phyloP scores from a whole-genome alignment of 1,140 invertebrate species.

The Drosophila malerkotliana region DNA sequence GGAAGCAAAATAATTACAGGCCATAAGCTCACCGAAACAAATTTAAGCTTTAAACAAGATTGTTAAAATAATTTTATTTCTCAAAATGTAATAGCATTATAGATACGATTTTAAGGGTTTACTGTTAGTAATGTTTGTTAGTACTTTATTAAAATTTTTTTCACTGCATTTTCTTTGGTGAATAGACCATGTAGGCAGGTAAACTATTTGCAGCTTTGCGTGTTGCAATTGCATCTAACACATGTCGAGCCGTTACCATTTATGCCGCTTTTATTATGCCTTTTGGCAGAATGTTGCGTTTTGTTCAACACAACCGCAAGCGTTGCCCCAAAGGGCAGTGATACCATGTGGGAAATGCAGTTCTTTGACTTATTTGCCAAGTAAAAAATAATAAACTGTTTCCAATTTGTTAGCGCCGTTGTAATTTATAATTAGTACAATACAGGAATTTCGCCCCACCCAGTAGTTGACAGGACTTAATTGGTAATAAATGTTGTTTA shows the following conservation, averaged over 20 bases:
- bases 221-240: slow-evolving; percentile 54
- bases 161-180: slow-evolving; percentile 10
- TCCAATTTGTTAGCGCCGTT: slow-evolving; percentile 45
- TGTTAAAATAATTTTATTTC: not conserved
- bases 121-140: not conserved
- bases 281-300: slow-evolving; percentile 56
- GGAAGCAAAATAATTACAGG: slow-evolving; percentile 66
- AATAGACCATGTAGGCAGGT: slow-evolving; percentile 30
- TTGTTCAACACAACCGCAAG: slow-evolving; percentile 50
- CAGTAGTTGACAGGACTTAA: slow-evolving; percentile 43
- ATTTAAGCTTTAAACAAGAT: not conserved
- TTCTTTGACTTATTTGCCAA: slow-evolving; percentile 20
- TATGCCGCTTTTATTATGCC: slow-evolving; percentile 33
- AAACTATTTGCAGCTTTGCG: slow-evolving; percentile 45
- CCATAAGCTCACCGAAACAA: slow-evolving; percentile 10
- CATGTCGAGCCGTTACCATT: slow-evolving; percentile 54
- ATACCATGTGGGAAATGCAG: slow-evolving; percentile 18
- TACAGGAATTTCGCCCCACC: not conserved
- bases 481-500: slow-evolving; percentile 30
- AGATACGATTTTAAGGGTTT: too few relatives aligned
- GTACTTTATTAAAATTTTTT: not conserved
- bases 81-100: not conserved
- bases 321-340: slow-evolving; percentile 5
- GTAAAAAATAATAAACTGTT: slow-evolving; percentile 57
- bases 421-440: slow-evolving; percentile 56